Conservation (phyloP, 2,888 invertebrate genomes). For the Invenusta paracnida region DNA sequence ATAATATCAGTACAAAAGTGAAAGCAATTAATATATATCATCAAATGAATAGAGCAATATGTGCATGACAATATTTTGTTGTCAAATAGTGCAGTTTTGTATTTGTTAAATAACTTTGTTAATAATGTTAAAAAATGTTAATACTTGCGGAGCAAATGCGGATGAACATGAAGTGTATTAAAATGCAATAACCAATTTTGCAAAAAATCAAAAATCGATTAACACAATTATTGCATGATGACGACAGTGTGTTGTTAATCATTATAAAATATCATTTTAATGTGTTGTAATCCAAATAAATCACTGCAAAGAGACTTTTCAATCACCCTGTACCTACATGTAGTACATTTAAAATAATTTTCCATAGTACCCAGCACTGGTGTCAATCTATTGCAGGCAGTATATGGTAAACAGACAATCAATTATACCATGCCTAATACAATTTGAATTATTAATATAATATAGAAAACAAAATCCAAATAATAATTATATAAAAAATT, state of each 20-base stretch:
- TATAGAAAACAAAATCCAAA: no score
- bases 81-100: conserved; percentile 23
- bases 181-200: neutral
- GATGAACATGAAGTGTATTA: conserved; percentile 22
- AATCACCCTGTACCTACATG: no score
- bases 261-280: no score
- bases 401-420: no score
- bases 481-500: no score
- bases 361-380: no score
- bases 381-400: no score
- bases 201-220: neutral
- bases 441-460: no score
- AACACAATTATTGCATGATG: neutral
- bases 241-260: neutral
- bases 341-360: no score
- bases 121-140: neutral
- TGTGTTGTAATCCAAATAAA: no score
- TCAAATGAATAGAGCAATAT: conserved; percentile 12
- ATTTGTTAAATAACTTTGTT: conserved; percentile 22
- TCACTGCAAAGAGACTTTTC: no score
- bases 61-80: conserved; percentile 6
- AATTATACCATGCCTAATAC: no score
- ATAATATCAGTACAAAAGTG: neutral
- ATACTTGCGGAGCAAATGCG: conserved; percentile 13
- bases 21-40: neutral